These are phyloP conservation scores for Ceratosolen solmsi DNA, from an alignment of 1,140 invertebrate species.

Conservation along the genomic window DNA sequence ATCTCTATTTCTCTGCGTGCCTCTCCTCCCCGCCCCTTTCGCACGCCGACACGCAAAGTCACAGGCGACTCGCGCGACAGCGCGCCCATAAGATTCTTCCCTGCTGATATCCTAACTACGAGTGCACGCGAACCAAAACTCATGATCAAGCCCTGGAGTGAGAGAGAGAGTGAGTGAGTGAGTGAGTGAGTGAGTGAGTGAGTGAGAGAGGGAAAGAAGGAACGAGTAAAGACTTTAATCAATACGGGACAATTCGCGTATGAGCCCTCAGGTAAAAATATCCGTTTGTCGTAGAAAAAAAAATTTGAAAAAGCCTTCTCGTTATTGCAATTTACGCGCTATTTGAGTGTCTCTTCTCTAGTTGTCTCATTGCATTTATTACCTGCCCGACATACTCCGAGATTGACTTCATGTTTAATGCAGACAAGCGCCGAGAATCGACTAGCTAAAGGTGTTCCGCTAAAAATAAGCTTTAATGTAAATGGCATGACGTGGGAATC, in stretches of 20 bases:
- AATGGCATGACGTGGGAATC: conserved; percentile 43
- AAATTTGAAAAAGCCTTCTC: neutral
- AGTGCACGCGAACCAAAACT: conserved; percentile 54
- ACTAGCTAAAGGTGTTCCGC: neutral
- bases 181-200: neutral
- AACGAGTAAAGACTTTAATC: conserved; percentile 16
- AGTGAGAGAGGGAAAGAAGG: neutral
- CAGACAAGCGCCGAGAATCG: conserved; percentile 32
- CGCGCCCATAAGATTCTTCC: conserved; percentile 57
- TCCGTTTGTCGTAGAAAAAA: neutral
- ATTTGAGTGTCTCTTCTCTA: neutral
- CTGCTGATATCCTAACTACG: conserved; percentile 59
- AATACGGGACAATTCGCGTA: conserved; percentile 34
- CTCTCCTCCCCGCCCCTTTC: neutral
- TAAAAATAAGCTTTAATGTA: conserved; percentile 2
- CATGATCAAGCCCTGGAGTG: neutral
- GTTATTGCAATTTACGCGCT: neutral
- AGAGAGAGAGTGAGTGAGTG: neutral
- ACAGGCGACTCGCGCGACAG: conserved; percentile 56
- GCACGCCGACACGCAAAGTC: conserved; percentile 60
- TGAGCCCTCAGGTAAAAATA: neutral
- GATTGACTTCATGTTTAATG: conserved; percentile 54
- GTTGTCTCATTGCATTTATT: conserved; percentile 9
- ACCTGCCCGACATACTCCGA: conserved; percentile 14
- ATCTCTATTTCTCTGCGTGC: conserved; percentile 48